phyloP scores from a whole-genome alignment of 1,140 invertebrate genomes.

The Philaenus spumarius region DNA sequence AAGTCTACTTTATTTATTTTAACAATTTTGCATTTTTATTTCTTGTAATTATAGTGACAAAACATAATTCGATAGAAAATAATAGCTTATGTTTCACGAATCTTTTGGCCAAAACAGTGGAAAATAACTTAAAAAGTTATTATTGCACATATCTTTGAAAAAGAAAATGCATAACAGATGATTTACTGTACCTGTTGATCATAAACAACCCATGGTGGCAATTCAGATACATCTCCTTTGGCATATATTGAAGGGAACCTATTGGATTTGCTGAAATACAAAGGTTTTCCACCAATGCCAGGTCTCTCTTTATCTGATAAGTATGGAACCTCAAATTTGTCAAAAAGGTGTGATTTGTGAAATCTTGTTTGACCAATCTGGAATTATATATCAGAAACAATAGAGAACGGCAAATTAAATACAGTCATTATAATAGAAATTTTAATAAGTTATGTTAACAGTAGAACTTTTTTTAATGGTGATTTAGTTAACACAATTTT shows the following conservation, averaged over 20 bases:
- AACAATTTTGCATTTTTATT: too few relatives aligned
- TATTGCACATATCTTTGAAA: too few relatives aligned
- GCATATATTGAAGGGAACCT: slow-evolving; percentile 56
- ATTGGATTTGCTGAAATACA: slow-evolving; percentile 26
- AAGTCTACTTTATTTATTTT: too few relatives aligned
- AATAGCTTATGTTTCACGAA: too few relatives aligned
- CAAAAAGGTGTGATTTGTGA: slow-evolving; percentile 46
- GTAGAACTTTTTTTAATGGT: neutral
- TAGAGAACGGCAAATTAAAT: neutral
- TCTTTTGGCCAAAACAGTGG: too few relatives aligned
- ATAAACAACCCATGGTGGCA: slow-evolving; percentile 78
- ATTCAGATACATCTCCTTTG: slow-evolving; percentile 55
- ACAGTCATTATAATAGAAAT: neutral
- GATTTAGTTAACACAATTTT: neutral
- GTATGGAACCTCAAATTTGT: slow-evolving; percentile 46
- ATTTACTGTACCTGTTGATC: slow-evolving; percentile 83
- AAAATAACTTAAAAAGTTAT: too few relatives aligned
- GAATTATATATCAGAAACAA: slow-evolving; percentile 16
- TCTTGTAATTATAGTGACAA: too few relatives aligned
- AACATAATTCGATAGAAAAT: too few relatives aligned
- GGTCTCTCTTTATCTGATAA: slow-evolving; percentile 44
- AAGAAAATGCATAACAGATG: too few relatives aligned
- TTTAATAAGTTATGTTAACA: neutral
- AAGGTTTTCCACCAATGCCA: slow-evolving; percentile 37
- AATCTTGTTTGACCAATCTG: slow-evolving; percentile 50